Evolutionary conservation across 2,797 vertebrate genomes (phyloP).

Genomic region (Orientallactaga sibirica): DNA sequence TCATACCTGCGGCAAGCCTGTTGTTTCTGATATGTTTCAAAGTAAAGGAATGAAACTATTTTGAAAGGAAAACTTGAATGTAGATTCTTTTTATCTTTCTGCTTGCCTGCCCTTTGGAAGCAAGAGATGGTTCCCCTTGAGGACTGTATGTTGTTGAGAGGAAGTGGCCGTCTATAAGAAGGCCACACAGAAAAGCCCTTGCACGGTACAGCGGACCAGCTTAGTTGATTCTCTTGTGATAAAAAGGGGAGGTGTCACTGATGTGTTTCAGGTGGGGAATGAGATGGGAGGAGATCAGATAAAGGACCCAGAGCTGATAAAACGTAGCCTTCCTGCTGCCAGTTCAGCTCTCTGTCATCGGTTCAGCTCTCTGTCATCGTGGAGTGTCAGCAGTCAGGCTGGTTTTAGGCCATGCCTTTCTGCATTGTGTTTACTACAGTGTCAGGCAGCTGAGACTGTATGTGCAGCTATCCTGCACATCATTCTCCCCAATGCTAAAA

Average conservation of each 20-base stretch:
- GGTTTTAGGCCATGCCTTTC: background rate
- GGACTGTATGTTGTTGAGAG: background rate
- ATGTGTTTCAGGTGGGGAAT: background rate
- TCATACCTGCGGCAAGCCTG: background rate
- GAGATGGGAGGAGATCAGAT: background rate
- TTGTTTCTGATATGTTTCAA: constrained; percentile 47
- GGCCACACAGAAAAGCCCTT: background rate
- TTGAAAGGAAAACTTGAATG: constrained; percentile 17
- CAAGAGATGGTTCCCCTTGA: background rate
- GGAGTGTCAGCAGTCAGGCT: background rate
- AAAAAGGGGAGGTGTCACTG: background rate
- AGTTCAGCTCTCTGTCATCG: background rate
- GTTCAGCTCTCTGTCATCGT: background rate
- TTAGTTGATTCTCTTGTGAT: background rate
- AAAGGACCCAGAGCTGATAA: background rate
- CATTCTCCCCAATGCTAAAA: background rate
- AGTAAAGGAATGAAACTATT: constrained; percentile 19
- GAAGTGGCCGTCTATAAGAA: background rate
- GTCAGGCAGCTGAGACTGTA: background rate
- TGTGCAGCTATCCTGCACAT: background rate
- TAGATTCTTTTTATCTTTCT: background rate
- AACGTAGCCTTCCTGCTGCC: background rate
- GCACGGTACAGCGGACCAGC: background rate
- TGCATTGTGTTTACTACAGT: background rate
- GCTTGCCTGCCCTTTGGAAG: background rate